Evolutionary conservation across 2,888 invertebrate species (phyloP).

Genomic region (Polydesmus complanatus): DNA sequence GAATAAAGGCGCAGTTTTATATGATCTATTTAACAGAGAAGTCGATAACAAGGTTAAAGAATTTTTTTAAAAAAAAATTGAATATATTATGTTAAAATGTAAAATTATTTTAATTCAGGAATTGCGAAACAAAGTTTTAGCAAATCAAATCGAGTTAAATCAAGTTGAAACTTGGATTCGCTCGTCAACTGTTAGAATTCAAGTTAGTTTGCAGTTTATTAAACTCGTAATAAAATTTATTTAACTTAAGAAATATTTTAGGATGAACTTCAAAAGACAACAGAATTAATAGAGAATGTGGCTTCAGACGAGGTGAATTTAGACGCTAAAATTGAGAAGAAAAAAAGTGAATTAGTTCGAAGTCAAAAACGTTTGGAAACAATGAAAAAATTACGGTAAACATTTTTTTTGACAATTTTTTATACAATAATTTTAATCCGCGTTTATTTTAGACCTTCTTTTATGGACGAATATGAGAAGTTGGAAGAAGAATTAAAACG

Average conservation of each 20-base stretch:
- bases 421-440: neutral
- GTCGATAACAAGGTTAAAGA: slow-evolving; percentile 54
- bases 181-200: slow-evolving; percentile 53
- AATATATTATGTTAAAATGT: slow-evolving; percentile 18
- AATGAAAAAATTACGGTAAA: slow-evolving; percentile 77
- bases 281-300: slow-evolving; percentile 60
- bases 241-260: slow-evolving; percentile 22
- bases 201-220: slow-evolving; percentile 26
- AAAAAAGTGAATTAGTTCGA: slow-evolving; percentile 73
- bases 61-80: slow-evolving; percentile 12
- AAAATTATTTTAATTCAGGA: slow-evolving; percentile 39
- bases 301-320: slow-evolving; percentile 76
- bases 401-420: neutral
- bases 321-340: slow-evolving; percentile 81
- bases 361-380: slow-evolving; percentile 86
- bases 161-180: slow-evolving; percentile 67
- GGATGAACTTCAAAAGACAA: slow-evolving; percentile 53
- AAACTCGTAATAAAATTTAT: neutral
- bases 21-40: slow-evolving; percentile 83
- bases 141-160: slow-evolving; percentile 61
- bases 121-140: slow-evolving; percentile 61
- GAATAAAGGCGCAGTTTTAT: slow-evolving; percentile 72
- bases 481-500: slow-evolving; percentile 69
- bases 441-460: slow-evolving; percentile 56
- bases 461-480: slow-evolving; percentile 86